These are phyloP conservation scores for Oreochromis tanganicae DNA, from an alignment of 2,113 vertebrate genomes.

Conservation along the genomic window DNA sequence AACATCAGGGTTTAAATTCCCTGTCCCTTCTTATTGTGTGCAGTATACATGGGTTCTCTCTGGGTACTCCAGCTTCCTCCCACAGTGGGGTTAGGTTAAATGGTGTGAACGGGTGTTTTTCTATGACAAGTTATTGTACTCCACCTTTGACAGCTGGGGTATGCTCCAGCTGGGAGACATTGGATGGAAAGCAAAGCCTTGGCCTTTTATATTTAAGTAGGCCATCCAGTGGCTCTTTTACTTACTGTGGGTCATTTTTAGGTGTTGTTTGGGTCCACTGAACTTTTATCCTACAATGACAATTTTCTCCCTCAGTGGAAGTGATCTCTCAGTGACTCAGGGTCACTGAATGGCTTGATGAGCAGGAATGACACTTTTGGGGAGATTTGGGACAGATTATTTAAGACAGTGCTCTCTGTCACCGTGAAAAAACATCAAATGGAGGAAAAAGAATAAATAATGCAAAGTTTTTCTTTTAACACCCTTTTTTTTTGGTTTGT, in stretches of 20 bases:
- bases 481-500: rapidly evolving
- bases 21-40: neutral
- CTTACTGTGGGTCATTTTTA: neutral
- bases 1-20: neutral
- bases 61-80: neutral
- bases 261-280: neutral
- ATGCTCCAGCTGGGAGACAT: neutral
- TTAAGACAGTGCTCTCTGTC: neutral
- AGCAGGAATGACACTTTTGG: neutral
- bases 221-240: neutral
- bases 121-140: neutral
- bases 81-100: neutral
- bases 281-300: neutral
- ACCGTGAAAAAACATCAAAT: neutral
- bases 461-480: neutral
- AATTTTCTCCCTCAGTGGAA: neutral
- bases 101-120: neutral
- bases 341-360: neutral
- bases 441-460: neutral
- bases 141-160: neutral
- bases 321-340: neutral
- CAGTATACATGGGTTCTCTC: neutral
- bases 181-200: neutral
- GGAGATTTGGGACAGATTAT: neutral
- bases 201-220: neutral